These are phyloP conservation scores for Agonum fuliginosum DNA, from an alignment of 2,888 invertebrate genomes.

Conservation along the genomic window DNA sequence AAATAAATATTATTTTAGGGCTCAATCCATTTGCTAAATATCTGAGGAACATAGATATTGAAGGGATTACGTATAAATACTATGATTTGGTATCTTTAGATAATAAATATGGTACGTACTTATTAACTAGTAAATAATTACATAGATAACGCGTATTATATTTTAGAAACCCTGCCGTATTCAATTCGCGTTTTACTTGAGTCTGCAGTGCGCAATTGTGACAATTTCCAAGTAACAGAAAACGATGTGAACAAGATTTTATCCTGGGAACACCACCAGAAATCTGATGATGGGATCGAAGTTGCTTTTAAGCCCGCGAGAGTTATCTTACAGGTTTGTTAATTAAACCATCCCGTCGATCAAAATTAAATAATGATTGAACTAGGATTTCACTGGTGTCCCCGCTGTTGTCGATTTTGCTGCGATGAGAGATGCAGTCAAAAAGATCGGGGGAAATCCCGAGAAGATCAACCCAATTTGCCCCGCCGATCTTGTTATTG, in stretches of 20 bases:
- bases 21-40: constrained; percentile 80
- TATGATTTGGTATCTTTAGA: constrained; percentile 86
- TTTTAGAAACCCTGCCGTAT: constrained; percentile 87
- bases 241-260: constrained; percentile 92
- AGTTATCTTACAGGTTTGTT: constrained; percentile 91
- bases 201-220: constrained; percentile 96
- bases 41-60: constrained; percentile 77
- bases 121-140: constrained; percentile 56
- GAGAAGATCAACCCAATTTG: constrained; percentile 97
- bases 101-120: constrained; percentile 84
- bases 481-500: constrained; percentile 98
- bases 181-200: constrained; percentile 95
- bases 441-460: constrained; percentile 89
- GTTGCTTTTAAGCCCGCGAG: constrained; percentile 97
- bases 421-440: constrained; percentile 97
- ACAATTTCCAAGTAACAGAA: constrained; percentile 91
- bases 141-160: constrained; percentile 62
- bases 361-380: background rate
- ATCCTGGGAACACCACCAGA: constrained; percentile 89
- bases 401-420: constrained; percentile 99
- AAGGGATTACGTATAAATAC: constrained; percentile 82
- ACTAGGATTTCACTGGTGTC: constrained; percentile 94
- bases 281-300: constrained; percentile 84
- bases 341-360: background rate
- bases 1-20: constrained; percentile 68